These are phyloP conservation scores for Rhabdornis inornatus DNA, from an alignment of 2,113 vertebrate genomes.

Conservation along the genomic window DNA sequence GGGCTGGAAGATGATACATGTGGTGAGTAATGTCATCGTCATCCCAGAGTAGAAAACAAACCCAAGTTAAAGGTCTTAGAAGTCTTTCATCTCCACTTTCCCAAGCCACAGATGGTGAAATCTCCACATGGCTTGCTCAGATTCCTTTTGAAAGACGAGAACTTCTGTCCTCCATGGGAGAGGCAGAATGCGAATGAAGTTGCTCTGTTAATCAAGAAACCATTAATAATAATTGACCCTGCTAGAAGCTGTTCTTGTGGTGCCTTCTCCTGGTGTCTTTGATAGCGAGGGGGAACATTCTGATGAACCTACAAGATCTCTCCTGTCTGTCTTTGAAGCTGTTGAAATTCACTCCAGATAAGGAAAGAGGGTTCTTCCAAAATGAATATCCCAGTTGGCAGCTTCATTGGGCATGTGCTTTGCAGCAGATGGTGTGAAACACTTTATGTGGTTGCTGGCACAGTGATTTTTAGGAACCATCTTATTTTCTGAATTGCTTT, in stretches of 20 bases:
- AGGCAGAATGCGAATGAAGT: background rate
- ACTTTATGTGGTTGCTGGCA: background rate
- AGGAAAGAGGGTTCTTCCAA: background rate
- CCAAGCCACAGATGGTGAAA: conserved; percentile 7
- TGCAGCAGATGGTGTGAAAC: background rate
- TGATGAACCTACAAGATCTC: background rate
- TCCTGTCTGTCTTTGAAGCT: background rate
- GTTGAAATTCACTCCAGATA: background rate
- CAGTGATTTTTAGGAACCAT: background rate
- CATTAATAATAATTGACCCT: background rate
- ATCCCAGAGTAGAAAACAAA: background rate
- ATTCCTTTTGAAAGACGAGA: conserved; percentile 41
- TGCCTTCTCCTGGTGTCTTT: background rate
- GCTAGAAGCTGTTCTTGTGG: background rate
- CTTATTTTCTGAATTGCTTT: background rate
- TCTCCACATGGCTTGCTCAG: background rate
- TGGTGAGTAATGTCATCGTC: conserved; percentile 11
- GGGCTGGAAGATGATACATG: background rate
- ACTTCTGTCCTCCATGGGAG: background rate
- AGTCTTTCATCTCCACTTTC: conserved; percentile 42
- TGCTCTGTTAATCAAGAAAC: conserved; percentile 5
- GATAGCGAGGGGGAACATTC: background rate
- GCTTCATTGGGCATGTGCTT: fast-evolving
- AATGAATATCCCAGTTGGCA: background rate
- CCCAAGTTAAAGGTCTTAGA: background rate